Conservation (phyloP, 23 tunicate genomes). For the Oikopleura vanhoeffeni region DNA sequence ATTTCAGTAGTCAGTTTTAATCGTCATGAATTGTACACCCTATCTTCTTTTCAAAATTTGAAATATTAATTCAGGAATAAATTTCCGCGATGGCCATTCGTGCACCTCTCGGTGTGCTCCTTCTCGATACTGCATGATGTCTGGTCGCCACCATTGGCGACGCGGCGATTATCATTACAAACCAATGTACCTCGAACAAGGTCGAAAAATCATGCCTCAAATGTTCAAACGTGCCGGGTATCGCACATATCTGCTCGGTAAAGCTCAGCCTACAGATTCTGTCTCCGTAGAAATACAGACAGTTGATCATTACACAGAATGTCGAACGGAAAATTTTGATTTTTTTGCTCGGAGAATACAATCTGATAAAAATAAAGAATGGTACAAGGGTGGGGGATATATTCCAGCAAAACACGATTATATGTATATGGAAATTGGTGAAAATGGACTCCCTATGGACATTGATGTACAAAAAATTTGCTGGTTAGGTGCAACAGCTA, state of each 20-base stretch:
- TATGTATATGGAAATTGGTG: slow-evolving; percentile 7
- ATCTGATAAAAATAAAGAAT: neutral
- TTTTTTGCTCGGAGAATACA: too few relatives aligned
- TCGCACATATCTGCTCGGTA: neutral
- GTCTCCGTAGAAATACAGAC: neutral
- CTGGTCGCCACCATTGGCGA: neutral
- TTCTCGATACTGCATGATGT: neutral
- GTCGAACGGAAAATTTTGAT: neutral
- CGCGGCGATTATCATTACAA: slow-evolving; percentile 5
- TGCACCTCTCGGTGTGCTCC: slow-evolving; percentile 10
- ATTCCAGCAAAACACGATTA: neutral
- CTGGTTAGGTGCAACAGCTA: neutral
- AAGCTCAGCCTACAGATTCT: slow-evolving; percentile 3
- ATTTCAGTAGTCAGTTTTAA: too few relatives aligned
- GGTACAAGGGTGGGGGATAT: neutral
- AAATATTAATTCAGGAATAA: too few relatives aligned
- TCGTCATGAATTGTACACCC: neutral
- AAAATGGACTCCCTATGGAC: neutral
- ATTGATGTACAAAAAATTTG: neutral
- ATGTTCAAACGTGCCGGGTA: slow-evolving; percentile 13
- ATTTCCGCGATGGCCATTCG: slow-evolving; percentile 1
- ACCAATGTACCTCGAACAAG: slow-evolving; percentile 9
- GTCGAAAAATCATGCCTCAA: slow-evolving; percentile 10
- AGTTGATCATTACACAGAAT: slow-evolving; percentile 4
- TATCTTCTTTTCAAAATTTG: neutral